Evolutionary conservation across 2,113 vertebrate species (phyloP).

Genomic region (Daubentonia madagascariensis): DNA sequence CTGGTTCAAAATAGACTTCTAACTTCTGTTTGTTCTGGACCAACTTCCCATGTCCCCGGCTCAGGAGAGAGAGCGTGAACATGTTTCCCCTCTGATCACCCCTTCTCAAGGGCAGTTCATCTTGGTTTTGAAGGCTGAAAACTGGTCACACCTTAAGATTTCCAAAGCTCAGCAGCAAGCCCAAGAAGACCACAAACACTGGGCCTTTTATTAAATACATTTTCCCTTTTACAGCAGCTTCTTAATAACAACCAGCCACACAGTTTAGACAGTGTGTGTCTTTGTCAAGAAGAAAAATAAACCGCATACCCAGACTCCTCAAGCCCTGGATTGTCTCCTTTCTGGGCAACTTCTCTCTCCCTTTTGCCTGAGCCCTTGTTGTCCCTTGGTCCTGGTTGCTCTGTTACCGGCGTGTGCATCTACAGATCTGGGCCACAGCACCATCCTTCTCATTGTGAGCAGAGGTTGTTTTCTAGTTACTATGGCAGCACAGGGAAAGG

Average conservation of each 20-base stretch:
- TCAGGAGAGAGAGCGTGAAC: constrained; percentile 85
- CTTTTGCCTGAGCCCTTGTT: constrained; percentile 26
- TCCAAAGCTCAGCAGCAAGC: constrained; percentile 47
- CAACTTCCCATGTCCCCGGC: constrained; percentile 81
- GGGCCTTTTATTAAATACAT: constrained; percentile 60
- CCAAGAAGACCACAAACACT: constrained; percentile 56
- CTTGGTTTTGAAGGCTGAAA: constrained; percentile 62
- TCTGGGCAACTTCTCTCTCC: neutral
- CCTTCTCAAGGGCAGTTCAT: constrained; percentile 38
- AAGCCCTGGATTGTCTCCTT: neutral
- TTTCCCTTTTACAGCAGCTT: constrained; percentile 12
- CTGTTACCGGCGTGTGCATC: constrained; percentile 23
- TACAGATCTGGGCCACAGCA: constrained; percentile 15
- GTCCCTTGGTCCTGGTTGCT: constrained; percentile 59
- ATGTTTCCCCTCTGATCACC: constrained; percentile 73
- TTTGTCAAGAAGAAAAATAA: constrained; percentile 58
- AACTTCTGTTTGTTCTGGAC: constrained; percentile 80
- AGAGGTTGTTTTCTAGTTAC: constrained; percentile 79
- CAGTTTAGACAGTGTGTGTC: constrained; percentile 66
- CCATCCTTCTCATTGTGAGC: constrained; percentile 49
- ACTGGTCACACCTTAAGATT: constrained; percentile 62
- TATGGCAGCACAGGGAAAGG: constrained; percentile 70
- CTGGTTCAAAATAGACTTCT: constrained; percentile 86
- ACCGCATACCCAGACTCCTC: neutral
- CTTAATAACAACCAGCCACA: constrained; percentile 51